phyloP scores from a whole-genome alignment of 2,888 invertebrate genomes.

The Lampropteryx suffumata region DNA sequence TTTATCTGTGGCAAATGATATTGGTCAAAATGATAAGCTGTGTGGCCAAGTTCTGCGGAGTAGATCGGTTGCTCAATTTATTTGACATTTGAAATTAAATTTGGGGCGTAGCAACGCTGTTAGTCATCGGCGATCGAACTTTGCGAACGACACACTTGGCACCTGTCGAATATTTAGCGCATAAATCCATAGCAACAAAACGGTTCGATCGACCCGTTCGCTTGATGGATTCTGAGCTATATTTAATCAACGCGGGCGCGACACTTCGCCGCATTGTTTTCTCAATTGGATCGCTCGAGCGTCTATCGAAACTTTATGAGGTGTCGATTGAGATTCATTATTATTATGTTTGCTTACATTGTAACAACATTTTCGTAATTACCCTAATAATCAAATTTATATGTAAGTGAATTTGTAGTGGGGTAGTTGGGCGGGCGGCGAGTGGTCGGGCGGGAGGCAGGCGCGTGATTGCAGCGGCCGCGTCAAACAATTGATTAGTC shows the following conservation, averaged over 20 bases:
- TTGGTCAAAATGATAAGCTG: conserved; percentile 13
- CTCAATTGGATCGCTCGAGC: conserved; percentile 66
- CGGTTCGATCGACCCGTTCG: conserved; percentile 68
- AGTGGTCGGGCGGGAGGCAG: conserved; percentile 41
- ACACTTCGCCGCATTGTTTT: conserved; percentile 75
- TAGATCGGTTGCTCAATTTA: conserved; percentile 74
- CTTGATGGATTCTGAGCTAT: conserved; percentile 81
- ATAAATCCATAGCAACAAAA: conserved; percentile 82
- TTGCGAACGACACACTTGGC: conserved; percentile 82
- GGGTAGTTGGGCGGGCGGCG: conserved; percentile 26
- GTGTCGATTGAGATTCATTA: conserved; percentile 57
- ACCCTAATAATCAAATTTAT: too few species aligned
- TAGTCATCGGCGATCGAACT: conserved; percentile 80
- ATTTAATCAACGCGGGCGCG: conserved; percentile 76
- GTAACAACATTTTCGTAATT: conserved; percentile 15
- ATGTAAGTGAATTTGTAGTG: conserved; percentile 17
- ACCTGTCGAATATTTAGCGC: conserved; percentile 82
- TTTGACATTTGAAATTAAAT: conserved; percentile 82
- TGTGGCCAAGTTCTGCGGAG: conserved; percentile 15
- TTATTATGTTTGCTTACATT: conserved; percentile 31
- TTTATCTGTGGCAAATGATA: conserved; percentile 12
- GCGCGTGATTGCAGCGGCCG: conserved; percentile 79
- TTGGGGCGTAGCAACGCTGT: conserved; percentile 81
- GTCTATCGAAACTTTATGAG: conserved; percentile 65
- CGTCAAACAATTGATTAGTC: conserved; percentile 83